phyloP scores from a whole-genome alignment of 2,888 invertebrate species.

The Tachina grossa region DNA sequence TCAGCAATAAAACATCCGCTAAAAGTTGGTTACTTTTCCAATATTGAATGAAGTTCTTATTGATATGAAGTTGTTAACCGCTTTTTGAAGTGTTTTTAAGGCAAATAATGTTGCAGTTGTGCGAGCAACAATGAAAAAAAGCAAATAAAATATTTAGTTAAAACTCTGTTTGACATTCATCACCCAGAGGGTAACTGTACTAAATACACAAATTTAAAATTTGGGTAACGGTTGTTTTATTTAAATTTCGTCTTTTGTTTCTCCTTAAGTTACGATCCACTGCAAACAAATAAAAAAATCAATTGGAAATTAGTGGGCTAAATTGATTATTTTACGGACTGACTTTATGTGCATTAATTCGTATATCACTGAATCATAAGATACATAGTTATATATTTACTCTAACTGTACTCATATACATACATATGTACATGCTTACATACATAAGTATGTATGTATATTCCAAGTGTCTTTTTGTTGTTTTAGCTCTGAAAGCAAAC shows the following conservation, averaged over 20 bases:
- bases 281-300: conserved; percentile 21
- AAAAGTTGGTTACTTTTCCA: too few relatives aligned
- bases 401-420: background rate
- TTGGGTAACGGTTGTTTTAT: background rate
- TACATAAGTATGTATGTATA: background rate
- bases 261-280: background rate
- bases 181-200: background rate
- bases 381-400: conserved; percentile 21
- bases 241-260: background rate
- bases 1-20: too few relatives aligned
- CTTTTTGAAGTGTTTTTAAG: too few relatives aligned
- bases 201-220: background rate
- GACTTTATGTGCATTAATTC: conserved; percentile 7
- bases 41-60: too few relatives aligned
- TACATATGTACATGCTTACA: background rate
- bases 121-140: background rate
- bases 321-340: conserved; percentile 27
- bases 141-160: background rate
- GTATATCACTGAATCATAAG: conserved; percentile 33
- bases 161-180: background rate
- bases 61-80: too few relatives aligned
- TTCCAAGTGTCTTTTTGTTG: background rate
- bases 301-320: conserved; percentile 23
- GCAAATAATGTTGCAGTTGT: too few relatives aligned
- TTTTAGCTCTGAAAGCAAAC: conserved; percentile 7